Evolutionary conservation across 2,888 invertebrate genomes (phyloP), one percentile per base, ranked within the genome.

Genomic region (Yponomeuta malinellus): DNA sequence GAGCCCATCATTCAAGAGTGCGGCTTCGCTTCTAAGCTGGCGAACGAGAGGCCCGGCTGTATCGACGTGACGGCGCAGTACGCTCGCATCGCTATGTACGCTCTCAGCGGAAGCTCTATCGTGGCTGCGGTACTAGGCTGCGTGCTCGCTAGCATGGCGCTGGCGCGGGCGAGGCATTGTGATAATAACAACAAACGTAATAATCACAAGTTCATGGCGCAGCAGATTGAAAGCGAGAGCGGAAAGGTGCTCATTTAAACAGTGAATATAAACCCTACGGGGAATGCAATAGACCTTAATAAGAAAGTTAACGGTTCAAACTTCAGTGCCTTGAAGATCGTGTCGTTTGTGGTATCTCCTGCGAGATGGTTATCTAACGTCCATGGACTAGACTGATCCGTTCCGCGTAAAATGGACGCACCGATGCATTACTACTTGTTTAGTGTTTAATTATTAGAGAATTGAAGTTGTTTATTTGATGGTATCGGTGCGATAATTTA

Each of bases 31-130:
- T 89, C 90, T 74, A 89, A 90, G 73, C 73, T 88, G 33, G 89
- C 91, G 6, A 92, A 92, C 73, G 90, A 90, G 68, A 80, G 90
- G 67, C 83, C 89, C 74, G 91, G 91, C 0, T 92, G 91, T 68
- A 80, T 86, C 0, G 81, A 85, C 2, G 90, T 92, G 0, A 88
- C 88, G 0, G 76, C 82, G 1, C 86, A 88, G 70, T 90, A 91
- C 75, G 81, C 87, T 0, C 82, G 87, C 68, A 83, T 90, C 5
- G 78, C 81, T 0, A 86, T 87, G 75, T 85, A 83, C 73, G 81
- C 85, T 0, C 74, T 92, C 8, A 81, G 89, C 0, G 88, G 78
- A 0, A 79, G 78, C 0, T 78, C 86, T 0, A 76, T 87, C 1
- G 80, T 91, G 64, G 84, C 84, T 0, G 87, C 88, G 0, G 70